These are phyloP conservation scores for Illadopsis cleaveri DNA, from an alignment of 2,113 vertebrate species.

Conservation along the genomic window DNA sequence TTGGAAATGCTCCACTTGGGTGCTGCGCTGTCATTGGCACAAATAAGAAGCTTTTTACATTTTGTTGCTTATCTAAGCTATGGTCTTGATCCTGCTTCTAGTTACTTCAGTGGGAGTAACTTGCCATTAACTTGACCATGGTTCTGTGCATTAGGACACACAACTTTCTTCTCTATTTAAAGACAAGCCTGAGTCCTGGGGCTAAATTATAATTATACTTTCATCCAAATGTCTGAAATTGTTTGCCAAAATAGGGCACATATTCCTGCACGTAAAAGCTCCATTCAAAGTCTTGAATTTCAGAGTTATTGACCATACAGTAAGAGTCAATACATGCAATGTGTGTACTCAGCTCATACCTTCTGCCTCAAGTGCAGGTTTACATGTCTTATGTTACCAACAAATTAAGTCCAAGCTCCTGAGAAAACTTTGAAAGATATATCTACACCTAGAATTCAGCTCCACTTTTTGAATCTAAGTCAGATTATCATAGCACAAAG, in stretches of 20 bases:
- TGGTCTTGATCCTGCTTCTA: not conserved
- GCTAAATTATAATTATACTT: not conserved
- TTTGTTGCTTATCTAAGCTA: not conserved
- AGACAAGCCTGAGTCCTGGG: not conserved
- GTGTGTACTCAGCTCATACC: not conserved
- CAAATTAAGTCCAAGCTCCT: not conserved
- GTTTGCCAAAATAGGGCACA: not conserved
- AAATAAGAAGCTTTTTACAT: not conserved
- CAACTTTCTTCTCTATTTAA: not conserved
- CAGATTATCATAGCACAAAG: not conserved
- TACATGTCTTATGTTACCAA: not conserved
- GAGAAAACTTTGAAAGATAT: not conserved
- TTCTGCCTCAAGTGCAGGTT: not conserved
- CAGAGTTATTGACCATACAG: not conserved
- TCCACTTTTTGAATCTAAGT: not conserved
- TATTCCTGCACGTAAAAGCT: not conserved
- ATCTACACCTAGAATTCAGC: not conserved
- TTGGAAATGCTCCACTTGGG: not conserved
- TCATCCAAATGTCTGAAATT: not conserved
- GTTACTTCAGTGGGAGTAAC: not conserved
- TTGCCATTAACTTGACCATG: not conserved
- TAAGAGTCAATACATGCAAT: not conserved
- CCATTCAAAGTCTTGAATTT: not conserved
- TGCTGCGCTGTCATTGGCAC: not conserved
- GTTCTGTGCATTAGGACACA: not conserved